Base-by-base conservation (phyloP, 2,888 invertebrate species). In the Netelia inedita region DNA sequence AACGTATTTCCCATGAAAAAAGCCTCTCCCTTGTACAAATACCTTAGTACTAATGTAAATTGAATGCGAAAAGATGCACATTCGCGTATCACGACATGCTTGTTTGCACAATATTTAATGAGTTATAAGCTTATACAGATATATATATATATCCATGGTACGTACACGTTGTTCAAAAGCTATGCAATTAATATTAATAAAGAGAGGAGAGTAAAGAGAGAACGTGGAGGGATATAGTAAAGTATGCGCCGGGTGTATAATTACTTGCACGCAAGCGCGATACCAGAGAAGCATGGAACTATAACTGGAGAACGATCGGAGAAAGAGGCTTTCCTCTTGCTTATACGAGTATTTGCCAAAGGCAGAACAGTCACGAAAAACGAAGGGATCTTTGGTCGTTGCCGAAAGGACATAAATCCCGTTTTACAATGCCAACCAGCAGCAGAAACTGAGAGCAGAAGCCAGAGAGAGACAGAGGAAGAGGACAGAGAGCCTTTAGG, bases 371-470 rank as follows among this genome's bases (percentile, higher is more conserved):
- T 11, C 43, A 11, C 16, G 41, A 41, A 50, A 53, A 43, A n/a
- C 21, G n/a, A 88, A 84, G 89, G 85, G 81, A 87, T 86, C 81
- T 76, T 89, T 74, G 85, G 86, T 86, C 87, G 89, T 89, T 88
- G 89, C 88, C 90, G 89, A 91, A 91, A 90, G 89, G 87, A 88
- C 91, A 92, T 91, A 92, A 92, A 91, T 91, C 89, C 90, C 86
- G 85, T 82, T 86, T 82, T 84, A 86, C 86, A 86, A 84, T 86
- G 79, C 66, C 66, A 82, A 84, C 76, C 79, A 78, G 66, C 71
- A 73, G 65, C 63, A 79, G 82, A 63, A 83, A 50, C 50, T 65
- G 28, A 79, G 66, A 73, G 78, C 73, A 78, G 69, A 80, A 80
- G 82, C 75, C 88, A 80, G 46, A 14, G 14, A 46, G 46, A 14